Conservation (phyloP, 2,888 invertebrate genomes). For the Napeogenes inachia region DNA sequence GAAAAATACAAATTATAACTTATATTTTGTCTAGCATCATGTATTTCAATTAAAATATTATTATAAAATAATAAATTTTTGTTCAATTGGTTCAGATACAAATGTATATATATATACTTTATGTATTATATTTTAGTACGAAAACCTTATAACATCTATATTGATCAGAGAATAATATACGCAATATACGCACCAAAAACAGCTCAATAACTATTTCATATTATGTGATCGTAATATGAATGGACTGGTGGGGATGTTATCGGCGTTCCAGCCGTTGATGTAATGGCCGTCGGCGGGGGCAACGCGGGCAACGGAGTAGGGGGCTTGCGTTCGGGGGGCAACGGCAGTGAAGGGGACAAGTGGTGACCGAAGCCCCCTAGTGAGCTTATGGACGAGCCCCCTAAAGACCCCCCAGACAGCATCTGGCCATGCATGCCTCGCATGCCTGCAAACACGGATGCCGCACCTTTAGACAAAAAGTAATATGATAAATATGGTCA, state of each 20-base stretch:
- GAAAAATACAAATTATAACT: too few species aligned
- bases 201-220: constrained; percentile 25
- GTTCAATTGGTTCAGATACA: too few species aligned
- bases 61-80: too few species aligned
- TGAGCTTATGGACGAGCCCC: constrained; percentile 51
- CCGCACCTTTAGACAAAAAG: constrained; percentile 45
- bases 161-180: background rate
- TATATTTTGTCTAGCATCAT: too few species aligned
- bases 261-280: constrained; percentile 57
- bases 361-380: constrained; percentile 55
- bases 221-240: constrained; percentile 51
- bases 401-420: constrained; percentile 49
- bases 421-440: constrained; percentile 66
- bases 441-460: constrained; percentile 66
- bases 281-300: constrained; percentile 55
- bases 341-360: constrained; percentile 58
- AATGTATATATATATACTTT: too few species aligned
- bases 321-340: constrained; percentile 78
- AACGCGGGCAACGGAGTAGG: constrained; percentile 75
- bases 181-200: constrained; percentile 11
- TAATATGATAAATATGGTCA: background rate
- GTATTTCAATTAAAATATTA: too few species aligned
- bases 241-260: constrained; percentile 60
- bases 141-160: too few species aligned
- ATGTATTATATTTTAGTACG: too few species aligned